Percentiles rank a stretch among this genome's conserved stretches.
Conservation (phyloP, 2,113 vertebrate genomes). For the Forbesichthys agassizii region DNA sequence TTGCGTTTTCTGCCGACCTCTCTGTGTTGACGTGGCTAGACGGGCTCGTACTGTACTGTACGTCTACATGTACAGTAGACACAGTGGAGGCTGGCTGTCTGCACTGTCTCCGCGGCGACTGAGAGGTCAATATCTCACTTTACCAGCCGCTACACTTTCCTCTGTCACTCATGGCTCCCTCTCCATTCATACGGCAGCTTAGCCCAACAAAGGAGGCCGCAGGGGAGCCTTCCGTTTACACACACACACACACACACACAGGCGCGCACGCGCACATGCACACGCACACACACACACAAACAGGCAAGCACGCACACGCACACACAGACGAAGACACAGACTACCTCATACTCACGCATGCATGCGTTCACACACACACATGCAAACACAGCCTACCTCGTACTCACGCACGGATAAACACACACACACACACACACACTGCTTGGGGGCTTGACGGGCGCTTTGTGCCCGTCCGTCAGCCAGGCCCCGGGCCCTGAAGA, state of each 20-base stretch:
- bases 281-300: conserved; percentile 34
- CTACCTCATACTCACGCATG: background rate
- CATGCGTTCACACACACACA: conserved; percentile 1
- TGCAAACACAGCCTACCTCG: background rate
- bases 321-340: background rate
- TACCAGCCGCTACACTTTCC: conserved; percentile 82
- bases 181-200: conserved; percentile 69
- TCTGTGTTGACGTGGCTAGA: too few relatives aligned
- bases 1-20: too few relatives aligned
- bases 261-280: conserved; percentile 21
- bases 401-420: background rate
- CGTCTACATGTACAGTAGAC: too few relatives aligned
- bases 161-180: conserved; percentile 72
- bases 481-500: conserved; percentile 87
- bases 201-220: conserved; percentile 72
- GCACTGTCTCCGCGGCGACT: conserved; percentile 77
- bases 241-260: conserved; percentile 25
- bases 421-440: conserved; percentile 22
- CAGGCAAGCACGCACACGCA: background rate
- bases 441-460: conserved; percentile 73
- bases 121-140: conserved; percentile 88
- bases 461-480: conserved; percentile 93
- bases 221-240: conserved; percentile 66
- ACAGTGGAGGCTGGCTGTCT: background rate
- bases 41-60: too few relatives aligned